These are phyloP conservation scores for Rachycentron canadum DNA, from an alignment of 2,797 vertebrate genomes.

Conservation along the genomic window DNA sequence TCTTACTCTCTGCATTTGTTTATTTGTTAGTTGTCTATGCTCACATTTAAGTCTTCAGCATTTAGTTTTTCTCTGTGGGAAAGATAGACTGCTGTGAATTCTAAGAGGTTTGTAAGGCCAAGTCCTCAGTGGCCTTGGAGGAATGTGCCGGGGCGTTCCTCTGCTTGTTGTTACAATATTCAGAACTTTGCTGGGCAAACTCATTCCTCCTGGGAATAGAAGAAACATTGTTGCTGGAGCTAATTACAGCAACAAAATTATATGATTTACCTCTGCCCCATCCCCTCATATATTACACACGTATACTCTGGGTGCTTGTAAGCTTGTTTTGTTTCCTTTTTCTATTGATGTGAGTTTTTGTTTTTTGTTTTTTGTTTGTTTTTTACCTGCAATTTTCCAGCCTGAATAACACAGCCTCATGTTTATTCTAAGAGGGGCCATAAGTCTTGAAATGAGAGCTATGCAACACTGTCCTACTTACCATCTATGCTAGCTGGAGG, in stretches of 20 bases:
- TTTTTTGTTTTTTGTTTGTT: too few species aligned
- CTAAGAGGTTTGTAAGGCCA: slow-evolving; percentile 61
- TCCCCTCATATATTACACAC: slow-evolving; percentile 2
- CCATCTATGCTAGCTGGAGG: slow-evolving; percentile 54
- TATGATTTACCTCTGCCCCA: slow-evolving; percentile 21
- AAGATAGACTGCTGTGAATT: slow-evolving; percentile 64
- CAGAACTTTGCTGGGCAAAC: slow-evolving; percentile 56
- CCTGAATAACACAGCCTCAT: not conserved
- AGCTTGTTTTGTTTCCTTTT: not conserved
- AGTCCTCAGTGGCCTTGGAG: slow-evolving; percentile 68
- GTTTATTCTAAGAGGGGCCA: slow-evolving; percentile 26
- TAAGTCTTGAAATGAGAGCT: slow-evolving; percentile 42
- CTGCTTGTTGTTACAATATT: slow-evolving; percentile 75
- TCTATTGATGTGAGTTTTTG: not conserved
- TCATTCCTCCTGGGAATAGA: slow-evolving; percentile 50
- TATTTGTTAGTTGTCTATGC: slow-evolving; percentile 28
- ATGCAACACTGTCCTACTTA: slow-evolving; percentile 64
- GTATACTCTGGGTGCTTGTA: not conserved
- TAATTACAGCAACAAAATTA: slow-evolving; percentile 36
- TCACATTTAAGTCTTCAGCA: slow-evolving; percentile 15
- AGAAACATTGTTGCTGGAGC: slow-evolving; percentile 31
- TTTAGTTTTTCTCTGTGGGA: slow-evolving; percentile 72
- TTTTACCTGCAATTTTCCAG: not conserved
- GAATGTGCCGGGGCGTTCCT: slow-evolving; percentile 79
- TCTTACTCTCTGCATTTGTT: slow-evolving; percentile 39